Percentiles rank a stretch among this genome's conserved stretches.
Conservation (phyloP, 1,140 invertebrate species). For the Polypedilum vanderplanki region DNA sequence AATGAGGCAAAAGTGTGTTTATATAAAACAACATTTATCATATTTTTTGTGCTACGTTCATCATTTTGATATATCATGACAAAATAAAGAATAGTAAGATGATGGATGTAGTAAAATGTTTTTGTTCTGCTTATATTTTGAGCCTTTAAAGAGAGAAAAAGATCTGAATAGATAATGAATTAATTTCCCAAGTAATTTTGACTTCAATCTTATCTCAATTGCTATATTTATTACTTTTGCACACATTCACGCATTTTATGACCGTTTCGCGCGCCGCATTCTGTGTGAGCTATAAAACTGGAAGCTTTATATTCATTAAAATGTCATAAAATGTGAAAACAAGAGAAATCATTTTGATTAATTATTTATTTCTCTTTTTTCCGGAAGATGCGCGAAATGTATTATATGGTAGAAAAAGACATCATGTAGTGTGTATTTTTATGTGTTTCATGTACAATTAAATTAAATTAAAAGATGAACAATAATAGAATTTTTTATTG, state of each 20-base stretch:
- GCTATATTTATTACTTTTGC: neutral
- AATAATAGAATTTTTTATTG: too few species aligned
- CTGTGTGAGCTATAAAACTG: neutral
- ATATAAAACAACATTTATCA: neutral
- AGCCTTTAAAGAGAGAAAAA: too few species aligned
- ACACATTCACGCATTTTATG: conserved; percentile 18
- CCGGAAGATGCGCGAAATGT: too few species aligned
- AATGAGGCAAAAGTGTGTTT: neutral
- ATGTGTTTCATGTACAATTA: too few species aligned
- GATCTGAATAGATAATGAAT: neutral
- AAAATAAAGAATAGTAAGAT: neutral
- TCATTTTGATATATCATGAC: neutral
- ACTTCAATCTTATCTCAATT: neutral
- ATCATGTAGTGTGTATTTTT: too few species aligned
- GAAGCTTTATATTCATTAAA: conserved; percentile 25
- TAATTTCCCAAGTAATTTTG: neutral
- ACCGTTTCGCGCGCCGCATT: neutral
- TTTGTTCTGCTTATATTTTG: too few species aligned
- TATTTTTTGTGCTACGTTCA: neutral
- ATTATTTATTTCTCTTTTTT: neutral
- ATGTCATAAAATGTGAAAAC: neutral
- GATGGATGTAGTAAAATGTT: neutral
- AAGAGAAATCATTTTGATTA: neutral
- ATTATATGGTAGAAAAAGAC: too few species aligned
- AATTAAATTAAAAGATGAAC: too few species aligned